Evolutionary conservation across 1,140 invertebrate species (phyloP).

Genomic region (Drosophila sulfurigaster): DNA sequence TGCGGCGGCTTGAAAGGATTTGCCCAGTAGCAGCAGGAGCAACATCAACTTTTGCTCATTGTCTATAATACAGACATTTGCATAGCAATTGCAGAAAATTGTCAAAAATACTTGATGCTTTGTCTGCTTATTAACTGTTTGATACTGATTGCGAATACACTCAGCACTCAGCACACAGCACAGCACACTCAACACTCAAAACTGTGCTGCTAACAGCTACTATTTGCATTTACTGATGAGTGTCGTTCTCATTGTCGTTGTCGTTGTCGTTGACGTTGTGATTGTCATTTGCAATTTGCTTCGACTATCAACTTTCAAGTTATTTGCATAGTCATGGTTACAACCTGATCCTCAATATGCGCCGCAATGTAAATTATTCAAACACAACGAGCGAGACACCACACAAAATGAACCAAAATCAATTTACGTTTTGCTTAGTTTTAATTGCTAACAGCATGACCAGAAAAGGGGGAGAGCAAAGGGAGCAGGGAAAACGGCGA

Average conservation of each 20-base stretch:
- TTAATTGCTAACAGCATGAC: slow-evolving; percentile 63
- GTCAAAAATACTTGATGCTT: slow-evolving; percentile 52
- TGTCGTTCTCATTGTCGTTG: slow-evolving; percentile 11
- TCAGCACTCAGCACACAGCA: slow-evolving; percentile 14
- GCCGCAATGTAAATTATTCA: slow-evolving; percentile 46
- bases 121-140: slow-evolving; percentile 63
- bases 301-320: slow-evolving; percentile 57
- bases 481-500: not conserved
- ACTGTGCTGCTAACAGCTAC: slow-evolving; percentile 27
- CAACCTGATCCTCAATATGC: slow-evolving; percentile 45
- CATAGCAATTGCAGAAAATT: slow-evolving; percentile 58
- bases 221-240: slow-evolving; percentile 55
- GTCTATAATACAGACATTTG: slow-evolving; percentile 52
- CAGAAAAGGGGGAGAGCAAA: not conserved
- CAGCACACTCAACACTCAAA: slow-evolving; percentile 27
- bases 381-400: not conserved
- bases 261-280: slow-evolving; percentile 24
- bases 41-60: slow-evolving; percentile 37
- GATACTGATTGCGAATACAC: slow-evolving; percentile 52
- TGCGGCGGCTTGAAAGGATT: slow-evolving; percentile 39
- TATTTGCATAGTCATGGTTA: slow-evolving; percentile 63
- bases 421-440: slow-evolving; percentile 79
- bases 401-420: slow-evolving; percentile 54
- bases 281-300: slow-evolving; percentile 53
- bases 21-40: slow-evolving; percentile 15